Conservation (phyloP, 2,888 invertebrate species). For the Clitarchus hookeri region DNA sequence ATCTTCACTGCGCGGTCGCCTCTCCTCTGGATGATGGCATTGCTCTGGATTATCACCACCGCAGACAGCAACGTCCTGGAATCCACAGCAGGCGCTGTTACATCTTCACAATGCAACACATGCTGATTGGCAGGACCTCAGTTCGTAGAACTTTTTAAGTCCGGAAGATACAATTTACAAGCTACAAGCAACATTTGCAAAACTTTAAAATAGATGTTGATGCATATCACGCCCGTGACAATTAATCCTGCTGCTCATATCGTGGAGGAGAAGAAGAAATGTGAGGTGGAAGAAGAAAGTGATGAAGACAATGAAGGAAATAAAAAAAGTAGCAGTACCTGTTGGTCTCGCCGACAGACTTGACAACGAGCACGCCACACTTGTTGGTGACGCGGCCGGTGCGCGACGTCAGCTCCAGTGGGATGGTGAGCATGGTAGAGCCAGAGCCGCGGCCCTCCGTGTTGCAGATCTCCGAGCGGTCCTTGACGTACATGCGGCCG, state of each 20-base stretch:
- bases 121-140: no score
- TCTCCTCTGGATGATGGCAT: constrained; percentile 81
- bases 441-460: constrained; percentile 60
- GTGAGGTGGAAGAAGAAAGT: no score
- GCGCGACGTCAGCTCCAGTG: constrained; percentile 55
- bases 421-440: constrained; percentile 62
- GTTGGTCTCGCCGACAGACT: constrained; percentile 55
- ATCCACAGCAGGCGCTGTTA: constrained; percentile 29
- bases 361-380: constrained; percentile 64
- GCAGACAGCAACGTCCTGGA: constrained; percentile 74
- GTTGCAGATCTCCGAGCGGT: constrained; percentile 74
- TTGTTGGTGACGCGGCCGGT: constrained; percentile 48
- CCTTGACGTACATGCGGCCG: constrained; percentile 81
- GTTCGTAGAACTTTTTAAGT: no score
- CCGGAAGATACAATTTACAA: no score
- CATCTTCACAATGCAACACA: background rate
- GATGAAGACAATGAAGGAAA: background rate
- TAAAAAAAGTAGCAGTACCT: constrained; percentile 23
- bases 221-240: no score
- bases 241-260: no score
- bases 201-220: no score
- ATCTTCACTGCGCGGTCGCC: constrained; percentile 81
- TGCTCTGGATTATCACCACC: constrained; percentile 80
- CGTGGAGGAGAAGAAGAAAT: background rate
- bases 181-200: no score